Evolutionary conservation across 2,113 vertebrate species (phyloP).

Genomic region (Eolophus roseicapilla): DNA sequence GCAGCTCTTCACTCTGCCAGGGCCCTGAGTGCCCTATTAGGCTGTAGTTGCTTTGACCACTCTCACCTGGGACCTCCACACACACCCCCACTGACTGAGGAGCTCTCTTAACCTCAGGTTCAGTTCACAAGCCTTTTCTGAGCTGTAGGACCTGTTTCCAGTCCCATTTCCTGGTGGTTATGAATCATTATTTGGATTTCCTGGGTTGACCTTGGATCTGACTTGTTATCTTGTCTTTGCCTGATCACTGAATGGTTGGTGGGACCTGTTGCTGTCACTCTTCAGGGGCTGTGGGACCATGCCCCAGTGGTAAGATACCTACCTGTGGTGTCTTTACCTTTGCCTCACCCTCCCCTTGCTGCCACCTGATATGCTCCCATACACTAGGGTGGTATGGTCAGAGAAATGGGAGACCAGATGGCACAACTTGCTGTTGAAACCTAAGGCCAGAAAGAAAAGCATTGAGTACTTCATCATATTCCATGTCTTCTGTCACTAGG

Average conservation of each 20-base stretch:
- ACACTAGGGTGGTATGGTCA: not conserved
- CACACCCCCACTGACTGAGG: not conserved
- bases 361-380: accelerated
- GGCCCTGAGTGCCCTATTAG: not conserved
- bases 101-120: not conserved
- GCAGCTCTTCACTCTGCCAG: not conserved
- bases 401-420: not conserved
- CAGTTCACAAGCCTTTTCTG: accelerated
- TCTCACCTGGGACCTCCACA: not conserved
- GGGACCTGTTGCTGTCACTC: not conserved
- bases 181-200: not conserved
- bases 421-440: not conserved
- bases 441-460: not conserved
- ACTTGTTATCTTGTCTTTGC: not conserved
- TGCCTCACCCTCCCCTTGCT: not conserved
- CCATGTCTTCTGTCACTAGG: not conserved
- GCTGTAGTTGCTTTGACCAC: not conserved
- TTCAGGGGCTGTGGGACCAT: not conserved
- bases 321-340: not conserved
- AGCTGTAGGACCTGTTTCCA: accelerated
- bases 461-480: not conserved
- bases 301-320: not conserved
- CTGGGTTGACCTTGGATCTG: not conserved
- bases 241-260: not conserved
- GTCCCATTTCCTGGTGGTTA: not conserved